Evolutionary conservation across 2,888 invertebrate genomes (phyloP), one percentile per base, ranked within the genome.

Genomic region (Heliconius erato): DNA sequence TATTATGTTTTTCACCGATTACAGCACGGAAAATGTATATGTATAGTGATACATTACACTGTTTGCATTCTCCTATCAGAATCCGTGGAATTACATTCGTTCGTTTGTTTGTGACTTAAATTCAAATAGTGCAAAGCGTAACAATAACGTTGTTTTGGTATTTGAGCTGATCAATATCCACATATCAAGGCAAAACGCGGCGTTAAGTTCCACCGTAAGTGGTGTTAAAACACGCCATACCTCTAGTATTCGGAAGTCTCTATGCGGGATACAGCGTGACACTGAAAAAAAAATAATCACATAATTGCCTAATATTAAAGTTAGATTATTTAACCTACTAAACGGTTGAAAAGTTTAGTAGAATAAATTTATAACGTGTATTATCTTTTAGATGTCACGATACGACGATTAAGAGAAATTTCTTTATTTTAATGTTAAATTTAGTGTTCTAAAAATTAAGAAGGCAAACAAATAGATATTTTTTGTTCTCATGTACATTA

Each of bases 291-390:
- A 2, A 19, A 54, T 54, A 14, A 26, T 7, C 44, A 71, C 16
- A 44, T 44, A 72, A 44, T 71, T 71, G 40, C 12, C 72, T 7
- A 72, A 72, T 72, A 7, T 26, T 72, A 44, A 72, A 44, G 44
- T 72, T 72, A 44, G 72, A 44, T 7, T 16, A 72, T 44, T 72
- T 72, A 72, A 72, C 72, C 44, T 44, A 49, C 72, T 72, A 72
- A 72, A 72, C 49, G 44, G 72, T 44, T 72, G 72, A 72, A 44
- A 72, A 44, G 44, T 72, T 72, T 72, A 49, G 72, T 72, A 72
- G 72, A 72, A 44, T 72, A 72, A 16, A 44, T 49, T 72, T 16
- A 26, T 40, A 19, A n/a, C 16, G 44, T 72, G 40, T 14, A 16
- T 72, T 72, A 49, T 72, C 72, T 44, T 40, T 71, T 71, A 12